Base-by-base conservation (phyloP, 2,888 invertebrate genomes). In the Chrysopilus asiliformis region DNA sequence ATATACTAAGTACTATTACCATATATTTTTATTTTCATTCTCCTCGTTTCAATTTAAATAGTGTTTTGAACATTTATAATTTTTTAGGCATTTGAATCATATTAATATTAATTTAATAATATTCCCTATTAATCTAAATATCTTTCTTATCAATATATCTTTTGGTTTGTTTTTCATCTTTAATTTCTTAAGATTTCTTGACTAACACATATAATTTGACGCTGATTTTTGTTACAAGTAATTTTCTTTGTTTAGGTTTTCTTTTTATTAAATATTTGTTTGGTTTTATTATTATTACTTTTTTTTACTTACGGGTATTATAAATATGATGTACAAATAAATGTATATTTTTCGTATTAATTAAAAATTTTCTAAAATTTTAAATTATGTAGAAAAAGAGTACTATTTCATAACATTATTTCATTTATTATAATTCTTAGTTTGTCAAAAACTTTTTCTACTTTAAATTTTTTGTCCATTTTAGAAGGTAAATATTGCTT, bases 171-270 rank as follows among this genome's bases (percentile, higher is more conserved):
- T 32, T 29, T 29, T 33, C 12, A 6, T 31, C 9, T 17, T 17
- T 36, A 4, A 22, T 34, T 16, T 33, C 29, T 32, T 32, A 32
- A 14, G 33, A 26, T 26, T 33, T 37, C 33, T 37, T 41, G 39
- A 39, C 43, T 43, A 43, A 43, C 43, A 43, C 43, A 43, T 41
- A 41, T 43, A 43, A 43, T 43, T 43, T 43, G 43, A 43, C 43
- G 41, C 41, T 41, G 34, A 39, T 36, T 38, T 38, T 33, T 29
- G 30, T 34, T 31, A n/a, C n/a, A n/a, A n/a, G n/a, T n/a, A n/a
- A n/a, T n/a, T n/a, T n/a, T n/a, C n/a, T n/a, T n/a, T n/a, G n/a
- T n/a, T n/a, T n/a, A 15, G 33, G 29, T 22, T 40, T 34, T 26
- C n/a, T 37, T 17, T 38, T 32, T 17, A 24, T 33, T 16, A 25